These are phyloP conservation scores for Stichodactyla helianthus DNA, from an alignment of 64 coral and sea anemone genomes.

Conservation along the genomic window DNA sequence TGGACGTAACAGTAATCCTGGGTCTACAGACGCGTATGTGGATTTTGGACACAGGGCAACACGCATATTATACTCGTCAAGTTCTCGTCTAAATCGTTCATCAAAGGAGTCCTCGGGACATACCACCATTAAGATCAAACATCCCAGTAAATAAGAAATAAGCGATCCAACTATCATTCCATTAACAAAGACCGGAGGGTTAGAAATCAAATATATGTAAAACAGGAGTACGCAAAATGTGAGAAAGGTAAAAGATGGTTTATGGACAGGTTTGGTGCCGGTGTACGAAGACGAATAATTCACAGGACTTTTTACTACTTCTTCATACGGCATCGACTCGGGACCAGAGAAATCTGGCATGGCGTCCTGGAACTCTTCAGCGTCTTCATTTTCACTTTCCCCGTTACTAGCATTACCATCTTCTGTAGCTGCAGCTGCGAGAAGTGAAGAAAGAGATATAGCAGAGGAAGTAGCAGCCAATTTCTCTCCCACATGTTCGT, in stretches of 20 bases:
- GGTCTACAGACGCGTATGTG: constrained; percentile 53
- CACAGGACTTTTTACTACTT: neutral
- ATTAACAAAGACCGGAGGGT: constrained; percentile 57
- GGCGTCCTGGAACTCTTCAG: constrained; percentile 15
- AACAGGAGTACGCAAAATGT: constrained; percentile 47
- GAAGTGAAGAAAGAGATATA: constrained; percentile 78
- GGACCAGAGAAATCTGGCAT: neutral
- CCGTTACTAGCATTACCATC: neutral
- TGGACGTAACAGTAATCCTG: constrained; percentile 59
- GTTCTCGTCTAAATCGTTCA: constrained; percentile 63
- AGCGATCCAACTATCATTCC: constrained; percentile 63
- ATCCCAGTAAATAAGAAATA: constrained; percentile 65
- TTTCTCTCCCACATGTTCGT: constrained; percentile 51
- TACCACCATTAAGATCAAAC: constrained; percentile 64
- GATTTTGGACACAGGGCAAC: constrained; percentile 23
- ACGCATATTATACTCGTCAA: constrained; percentile 62
- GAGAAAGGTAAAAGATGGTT: constrained; percentile 55
- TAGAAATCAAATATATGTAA: constrained; percentile 63
- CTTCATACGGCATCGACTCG: neutral
- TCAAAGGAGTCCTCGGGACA: constrained; percentile 70
- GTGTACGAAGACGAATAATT: neutral
- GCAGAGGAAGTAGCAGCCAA: constrained; percentile 29
- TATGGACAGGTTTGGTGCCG: neutral
- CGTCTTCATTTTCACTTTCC: constrained; percentile 7
- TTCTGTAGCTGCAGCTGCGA: constrained; percentile 72